Base-by-base conservation (phyloP, 1,140 invertebrate species). In the Lineus longissimus region DNA sequence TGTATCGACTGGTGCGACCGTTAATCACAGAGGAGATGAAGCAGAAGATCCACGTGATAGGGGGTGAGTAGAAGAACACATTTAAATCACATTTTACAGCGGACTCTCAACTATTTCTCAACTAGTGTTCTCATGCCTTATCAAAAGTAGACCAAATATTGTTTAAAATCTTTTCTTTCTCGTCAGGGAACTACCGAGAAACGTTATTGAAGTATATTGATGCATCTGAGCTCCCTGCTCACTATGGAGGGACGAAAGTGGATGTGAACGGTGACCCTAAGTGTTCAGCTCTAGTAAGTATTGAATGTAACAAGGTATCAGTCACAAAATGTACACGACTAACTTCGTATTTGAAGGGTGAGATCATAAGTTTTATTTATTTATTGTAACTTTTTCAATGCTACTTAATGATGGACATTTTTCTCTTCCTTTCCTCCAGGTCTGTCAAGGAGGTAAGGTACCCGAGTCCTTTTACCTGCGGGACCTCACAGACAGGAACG, bases 1-100 rank as follows among this genome's bases (percentile, higher is more conserved):
- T 91, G 0, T 97, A 92, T 76, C 89, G 90, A n/a, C 84, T 96
- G 2, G 85, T 91, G 0, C 93, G 94, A 74, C 93, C 90, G 68
- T 91, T 95, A 67, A 86, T 97, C 68, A 89, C 93, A 70, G 92
- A 95, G 67, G 90, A 92, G 72, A 95, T 93, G 36, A 84, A 92
- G 69, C 89, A 88, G 2, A 97, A 97, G 84, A 93, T 97, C 31
- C 86, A 89, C 71, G 93, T 97, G 56, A 88, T 88, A 70, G 91
- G 91, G 74, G 60, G 77, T 79, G 69, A 72, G 74, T n/a, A n/a
- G n/a, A n/a, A n/a, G n/a, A n/a, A n/a, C n/a, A n/a, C 41, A 23
- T 2, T 13, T 55, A 23, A 62, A 25, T n/a, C n/a, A n/a, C n/a
- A 41, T 9, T 56, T 56, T 56, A 56, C 22, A 23, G 2, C 15